Base-by-base conservation (phyloP, 2,113 vertebrate species). In the Channa argus region DNA sequence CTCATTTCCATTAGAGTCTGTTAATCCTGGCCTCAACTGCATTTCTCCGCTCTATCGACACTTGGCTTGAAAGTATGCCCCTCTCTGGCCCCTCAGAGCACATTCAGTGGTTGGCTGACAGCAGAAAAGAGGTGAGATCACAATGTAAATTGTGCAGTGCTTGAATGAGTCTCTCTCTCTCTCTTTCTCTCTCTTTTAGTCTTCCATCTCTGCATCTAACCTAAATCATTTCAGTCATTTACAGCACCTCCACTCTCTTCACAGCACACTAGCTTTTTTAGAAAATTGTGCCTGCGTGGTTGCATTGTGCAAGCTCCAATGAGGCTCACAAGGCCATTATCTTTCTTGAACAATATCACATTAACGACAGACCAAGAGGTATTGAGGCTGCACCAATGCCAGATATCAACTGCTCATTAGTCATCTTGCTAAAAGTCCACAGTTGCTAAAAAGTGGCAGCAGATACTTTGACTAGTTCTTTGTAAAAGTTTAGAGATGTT, bases 1-100 rank as follows among this genome's bases (percentile, higher is more conserved):
- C 55, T 41, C 53, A 86, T 84, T 80, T 80, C 62, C 79, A 76
- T 84, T 43, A 68, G 37, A 68, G 69, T 75, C 38, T 10, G 53
- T 78, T 62, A 74, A 63, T 38, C 47, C 58, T 50, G 64, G 65
- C 79, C 59, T 70, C 36, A 5, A 33, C 75, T 38, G 46, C 71
- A 47, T 74, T 66, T 74, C 54, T 46, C 41, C 51, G 67, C 68
- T 77, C 62, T 47, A 10, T 58, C 14, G 12, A 77, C 55, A 71
- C 77, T 84, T 75, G 15, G 66, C 67, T 70, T 71, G 56, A 90
- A 72, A 84, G 58, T 14, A 5, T 65, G 74, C 53, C 63, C 66
- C 65, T 63, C 46, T 15, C 59, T 53, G 74, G 66, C 66, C 74
- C 74, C 65, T 68, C 36, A 15, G 39, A 13, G 62, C 51, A 53